Percentiles rank a stretch among this genome's conserved stretches.
Evolutionary conservation across 2,888 invertebrate genomes (phyloP).

Genomic region (Sesia apiformis): DNA sequence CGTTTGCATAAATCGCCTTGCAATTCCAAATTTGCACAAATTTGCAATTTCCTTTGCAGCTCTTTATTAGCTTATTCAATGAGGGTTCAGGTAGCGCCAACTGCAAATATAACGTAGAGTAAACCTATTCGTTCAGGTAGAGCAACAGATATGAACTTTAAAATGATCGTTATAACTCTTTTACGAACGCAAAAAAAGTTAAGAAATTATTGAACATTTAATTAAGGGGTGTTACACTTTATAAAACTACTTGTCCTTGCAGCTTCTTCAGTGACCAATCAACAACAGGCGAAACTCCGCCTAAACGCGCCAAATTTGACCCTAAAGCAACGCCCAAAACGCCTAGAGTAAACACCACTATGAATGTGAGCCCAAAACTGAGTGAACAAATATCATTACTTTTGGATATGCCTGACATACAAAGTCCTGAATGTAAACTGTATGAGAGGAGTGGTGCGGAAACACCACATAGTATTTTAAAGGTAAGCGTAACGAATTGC

Average conservation of each 20-base stretch:
- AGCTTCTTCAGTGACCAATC: neutral
- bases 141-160: too few relatives aligned
- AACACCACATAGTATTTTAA: conserved; percentile 80
- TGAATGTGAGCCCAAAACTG: conserved; percentile 24
- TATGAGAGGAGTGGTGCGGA: conserved; percentile 34
- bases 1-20: too few relatives aligned
- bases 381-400: conserved; percentile 44
- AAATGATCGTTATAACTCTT: too few relatives aligned
- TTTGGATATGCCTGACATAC: conserved; percentile 74
- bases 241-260: neutral
- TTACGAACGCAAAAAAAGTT: too few relatives aligned
- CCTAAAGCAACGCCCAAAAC: conserved; percentile 26
- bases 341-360: conserved; percentile 18
- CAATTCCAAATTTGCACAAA: too few relatives aligned
- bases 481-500: conserved; percentile 45
- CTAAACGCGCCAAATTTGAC: conserved; percentile 45
- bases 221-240: too few relatives aligned
- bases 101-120: too few relatives aligned
- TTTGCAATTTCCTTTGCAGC: too few relatives aligned
- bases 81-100: too few relatives aligned
- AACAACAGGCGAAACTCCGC: conserved; percentile 31
- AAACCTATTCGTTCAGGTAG: too few relatives aligned
- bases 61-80: too few relatives aligned
- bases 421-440: conserved; percentile 26
- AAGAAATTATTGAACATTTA: too few relatives aligned